phyloP scores from a whole-genome alignment of 1,140 invertebrate species.

The Thaumetopoea pityocampa region DNA sequence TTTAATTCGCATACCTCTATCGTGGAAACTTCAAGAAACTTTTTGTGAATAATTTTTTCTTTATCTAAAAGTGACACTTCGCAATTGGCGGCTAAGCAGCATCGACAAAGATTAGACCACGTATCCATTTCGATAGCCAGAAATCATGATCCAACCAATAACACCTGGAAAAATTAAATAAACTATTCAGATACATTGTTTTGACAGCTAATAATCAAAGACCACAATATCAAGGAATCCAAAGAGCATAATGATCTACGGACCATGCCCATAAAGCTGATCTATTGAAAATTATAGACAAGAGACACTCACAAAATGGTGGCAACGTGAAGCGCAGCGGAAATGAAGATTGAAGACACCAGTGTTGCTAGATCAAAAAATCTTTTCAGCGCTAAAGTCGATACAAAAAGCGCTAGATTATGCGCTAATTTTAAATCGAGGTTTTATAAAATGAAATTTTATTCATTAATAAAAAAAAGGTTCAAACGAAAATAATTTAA shows the following conservation, averaged over 20 bases:
- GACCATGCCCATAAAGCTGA: conserved; percentile 70
- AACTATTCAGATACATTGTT: conserved; percentile 45
- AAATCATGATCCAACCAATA: conserved; percentile 47
- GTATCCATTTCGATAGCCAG: conserved; percentile 58
- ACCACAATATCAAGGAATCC: conserved; percentile 56
- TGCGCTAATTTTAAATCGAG: too few relatives aligned
- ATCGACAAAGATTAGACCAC: conserved; percentile 66
- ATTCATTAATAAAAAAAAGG: too few relatives aligned
- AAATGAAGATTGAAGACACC: too few relatives aligned
- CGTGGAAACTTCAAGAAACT: conserved; percentile 62
- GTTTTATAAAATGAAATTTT: too few relatives aligned
- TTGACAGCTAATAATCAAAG: conserved; percentile 62
- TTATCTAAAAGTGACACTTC: conserved; percentile 54
- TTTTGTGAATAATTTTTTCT: conserved; percentile 46
- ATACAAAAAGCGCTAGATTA: too few relatives aligned
- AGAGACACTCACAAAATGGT: conserved; percentile 61
- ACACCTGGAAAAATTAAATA: conserved; percentile 53
- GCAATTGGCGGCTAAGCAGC: conserved; percentile 58
- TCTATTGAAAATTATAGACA: conserved; percentile 72
- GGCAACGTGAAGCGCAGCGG: conserved; percentile 18
- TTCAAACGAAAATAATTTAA: too few relatives aligned
- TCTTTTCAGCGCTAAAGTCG: too few relatives aligned
- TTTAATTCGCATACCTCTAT: conserved; percentile 47
- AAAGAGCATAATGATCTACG: conserved; percentile 76
- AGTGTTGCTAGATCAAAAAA: too few relatives aligned